phyloP scores from a whole-genome alignment of 1,140 invertebrate species.

The Argopecten irradians region DNA sequence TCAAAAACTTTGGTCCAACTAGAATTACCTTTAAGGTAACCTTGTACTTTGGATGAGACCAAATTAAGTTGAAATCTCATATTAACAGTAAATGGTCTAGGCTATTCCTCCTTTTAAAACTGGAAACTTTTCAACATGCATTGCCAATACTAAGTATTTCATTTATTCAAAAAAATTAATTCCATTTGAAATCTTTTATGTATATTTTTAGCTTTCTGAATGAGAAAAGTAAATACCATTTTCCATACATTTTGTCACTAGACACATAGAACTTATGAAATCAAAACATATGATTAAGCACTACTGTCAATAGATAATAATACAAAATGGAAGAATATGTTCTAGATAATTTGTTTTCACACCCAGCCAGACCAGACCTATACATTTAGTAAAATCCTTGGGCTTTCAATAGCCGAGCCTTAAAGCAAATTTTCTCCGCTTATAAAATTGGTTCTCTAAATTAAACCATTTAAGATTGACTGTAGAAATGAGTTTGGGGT shows the following conservation, averaged over 20 bases:
- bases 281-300: background rate
- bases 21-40: no score
- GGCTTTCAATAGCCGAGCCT: background rate
- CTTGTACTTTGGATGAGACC: no score
- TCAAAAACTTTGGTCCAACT: no score
- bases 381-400: conserved; percentile 2
- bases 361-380: background rate
- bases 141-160: background rate
- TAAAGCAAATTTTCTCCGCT: background rate
- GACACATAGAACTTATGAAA: background rate
- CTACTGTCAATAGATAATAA: background rate
- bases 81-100: no score
- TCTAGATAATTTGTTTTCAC: background rate
- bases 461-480: background rate
- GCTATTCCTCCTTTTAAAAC: no score
- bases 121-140: background rate
- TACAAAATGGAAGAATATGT: background rate
- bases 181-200: background rate
- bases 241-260: background rate
- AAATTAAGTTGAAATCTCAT: no score
- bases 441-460: conserved; percentile 19
- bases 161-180: background rate
- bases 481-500: background rate
- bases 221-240: background rate
- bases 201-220: background rate